phyloP scores from a whole-genome alignment of 2,888 invertebrate genomes.

The Dorcus hopei region DNA sequence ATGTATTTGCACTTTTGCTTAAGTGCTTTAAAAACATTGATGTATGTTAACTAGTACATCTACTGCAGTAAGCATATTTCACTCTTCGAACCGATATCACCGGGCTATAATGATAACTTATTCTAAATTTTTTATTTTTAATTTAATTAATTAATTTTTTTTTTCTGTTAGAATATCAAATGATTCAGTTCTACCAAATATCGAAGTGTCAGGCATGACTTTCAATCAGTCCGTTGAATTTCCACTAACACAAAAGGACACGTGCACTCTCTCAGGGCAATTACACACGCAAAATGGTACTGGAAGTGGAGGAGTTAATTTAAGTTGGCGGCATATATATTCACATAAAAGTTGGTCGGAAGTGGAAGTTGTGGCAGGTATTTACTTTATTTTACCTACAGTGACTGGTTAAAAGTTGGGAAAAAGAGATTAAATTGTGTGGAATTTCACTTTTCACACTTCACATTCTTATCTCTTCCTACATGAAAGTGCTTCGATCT shows the following conservation, averaged over 20 bases:
- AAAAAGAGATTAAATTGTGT: too few relatives aligned
- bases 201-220: conserved; percentile 92
- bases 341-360: conserved; percentile 88
- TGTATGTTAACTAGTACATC: too few relatives aligned
- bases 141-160: neutral
- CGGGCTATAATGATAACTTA: conserved; percentile 1
- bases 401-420: too few relatives aligned
- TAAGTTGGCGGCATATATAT: conserved; percentile 73
- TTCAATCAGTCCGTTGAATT: conserved; percentile 92
- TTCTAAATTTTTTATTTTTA: conserved; percentile 29
- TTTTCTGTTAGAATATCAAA: conserved; percentile 40
- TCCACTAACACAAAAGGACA: conserved; percentile 82
- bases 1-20: neutral
- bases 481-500: too few relatives aligned
- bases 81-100: too few relatives aligned
- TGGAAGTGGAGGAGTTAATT: conserved; percentile 73
- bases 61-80: too few relatives aligned
- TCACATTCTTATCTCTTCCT: too few relatives aligned
- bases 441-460: too few relatives aligned
- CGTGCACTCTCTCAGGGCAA: conserved; percentile 78
- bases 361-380: conserved; percentile 77
- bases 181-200: conserved; percentile 58
- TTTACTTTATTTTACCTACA: too few relatives aligned
- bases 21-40: too few relatives aligned
- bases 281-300: conserved; percentile 85